Base-by-base conservation (phyloP, 2,888 invertebrate genomes). In the Euzophera pinguis region DNA sequence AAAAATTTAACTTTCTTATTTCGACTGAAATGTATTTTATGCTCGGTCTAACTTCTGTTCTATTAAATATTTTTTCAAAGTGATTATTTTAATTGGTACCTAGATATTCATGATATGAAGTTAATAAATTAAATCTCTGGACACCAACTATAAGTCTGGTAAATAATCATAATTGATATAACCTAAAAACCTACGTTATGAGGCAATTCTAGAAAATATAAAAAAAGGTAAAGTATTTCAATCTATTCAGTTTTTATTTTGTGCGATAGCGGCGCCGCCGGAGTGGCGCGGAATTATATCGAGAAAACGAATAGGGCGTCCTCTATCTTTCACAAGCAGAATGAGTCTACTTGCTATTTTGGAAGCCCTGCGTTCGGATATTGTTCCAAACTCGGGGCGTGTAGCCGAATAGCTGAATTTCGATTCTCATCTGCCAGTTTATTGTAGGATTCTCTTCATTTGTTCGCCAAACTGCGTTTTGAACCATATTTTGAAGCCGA, bases 201-300 rank as follows among this genome's bases (percentile, higher is more conserved):
- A 22, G 22, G 22, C 22, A 22, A 22, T 22, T 22, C 5, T 22
- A 22, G 2, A 22, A 22, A 22, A 22, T 3, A 22, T 3, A 22
- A 5, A 22, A 22, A 3, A 22, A 22, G 22, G 22, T 2, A 2
- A 22, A 3, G 22, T 22, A 22, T 13, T 38, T 13, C 1, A n/a
- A 3, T 43, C 12, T 43, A 10, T 10, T 29, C 7, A 5, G 8
- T 39, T 13, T 16, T 39, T 39, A 39, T 16, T 39, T 39, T 8
- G 14, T 39, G 39, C 16, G 39, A 39, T 43, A 55, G 59, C 61
- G 61, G 61, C 61, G 64, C 61, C 51, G 55, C 47, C 58, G 52
- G 53, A 52, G 60, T 56, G 54, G 57, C 53, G 53, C 27, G 47
- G 29, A 48, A 42, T 53, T 52, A 52, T 49, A 42, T 43, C 55